Evolutionary conservation across 2,797 vertebrate species (phyloP), one percentile per base, ranked within the genome.

Genomic region (Telmatherina bonti): DNA sequence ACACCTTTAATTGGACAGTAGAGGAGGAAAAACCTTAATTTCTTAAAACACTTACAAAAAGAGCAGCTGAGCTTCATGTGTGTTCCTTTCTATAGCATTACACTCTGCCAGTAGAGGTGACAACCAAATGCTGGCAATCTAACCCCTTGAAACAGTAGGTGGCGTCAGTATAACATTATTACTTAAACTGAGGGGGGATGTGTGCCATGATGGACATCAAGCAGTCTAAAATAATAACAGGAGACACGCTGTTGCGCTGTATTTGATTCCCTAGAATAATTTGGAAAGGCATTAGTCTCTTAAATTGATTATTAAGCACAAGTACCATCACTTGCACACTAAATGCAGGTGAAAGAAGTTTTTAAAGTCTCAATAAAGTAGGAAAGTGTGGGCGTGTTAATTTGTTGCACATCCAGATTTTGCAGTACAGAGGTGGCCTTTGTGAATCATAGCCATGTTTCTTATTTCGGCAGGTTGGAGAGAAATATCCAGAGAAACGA

Each of bases 71-170:
- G 22, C 47, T 49, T 49, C 24, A 8, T 45, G 47, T 4, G 22
- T 49, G 24, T 49, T 0, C n/a, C n/a, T 43, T 43, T 20, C 7
- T 43, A 20, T 16, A 22, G n/a, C 4, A n/a, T 47, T 47, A 22
- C 38, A 11, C 52, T 22, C 12, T 22, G 5, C 36, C 31, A 22
- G 24, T 13, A 22, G 35, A 70, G 9, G 16, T 41, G 57, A 60
- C 15, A 16, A 29, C 27, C 22, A 63, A 33, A 47, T 57, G 65
- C 10, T 31, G 27, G n/a, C 52, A 38, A 53, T 60, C 18, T 62
- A 22, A 71, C 71, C 30, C 47, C 35, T 26, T 20, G 5, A 7
- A 80, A 78, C 90, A 91, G 84, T 84, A 92, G 90, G 71, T 87
- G 89, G 89, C 81, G 61, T 76, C 73, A 74, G 74, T 80, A 58